Base-by-base conservation (phyloP, 2,888 invertebrate species). In the Caenorhabditis drosophilae region DNA sequence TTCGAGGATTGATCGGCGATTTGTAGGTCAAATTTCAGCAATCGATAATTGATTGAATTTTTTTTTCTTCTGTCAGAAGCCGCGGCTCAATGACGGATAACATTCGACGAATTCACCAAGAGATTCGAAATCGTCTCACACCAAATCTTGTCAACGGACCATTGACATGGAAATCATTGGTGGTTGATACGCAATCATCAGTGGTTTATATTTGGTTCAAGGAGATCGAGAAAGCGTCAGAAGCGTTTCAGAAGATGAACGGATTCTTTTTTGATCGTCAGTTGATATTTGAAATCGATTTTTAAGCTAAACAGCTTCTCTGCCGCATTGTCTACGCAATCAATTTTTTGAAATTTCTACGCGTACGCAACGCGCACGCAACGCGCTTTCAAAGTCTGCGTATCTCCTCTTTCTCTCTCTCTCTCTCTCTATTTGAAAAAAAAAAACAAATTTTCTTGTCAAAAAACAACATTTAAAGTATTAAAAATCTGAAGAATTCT, bases 1-100 rank as follows among this genome's bases (percentile, higher is more conserved):
- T 61, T n/a, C 36, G 44, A 16, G 54, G 54, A 50, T 34, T 61
- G 45, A 34, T 50, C 15, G 53, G 48, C 31, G 15, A 26, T 23
- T 15, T 50, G 23, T 45, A 16, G n/a, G 50, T 38, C n/a, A n/a
- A n/a, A n/a, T n/a, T n/a, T n/a, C n/a, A n/a, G n/a, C n/a, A n/a
- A n/a, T n/a, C n/a, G n/a, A n/a, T n/a, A n/a, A n/a, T n/a, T n/a
- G n/a, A n/a, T n/a, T n/a, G n/a, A n/a, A n/a, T n/a, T n/a, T n/a
- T n/a, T n/a, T n/a, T n/a, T n/a, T n/a, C n/a, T n/a, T n/a, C n/a
- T n/a, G n/a, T n/a, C n/a, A n/a, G n/a, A n/a, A n/a, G n/a, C n/a
- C n/a, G n/a, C n/a, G n/a, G n/a, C n/a, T n/a, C n/a, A n/a, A n/a
- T n/a, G n/a, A n/a, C n/a, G n/a, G n/a, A n/a, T n/a, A n/a, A n/a